Percentiles rank a stretch among this genome's conserved stretches.
Evolutionary conservation across 2,888 invertebrate genomes (phyloP).

Genomic region (Drosophila limbata): DNA sequence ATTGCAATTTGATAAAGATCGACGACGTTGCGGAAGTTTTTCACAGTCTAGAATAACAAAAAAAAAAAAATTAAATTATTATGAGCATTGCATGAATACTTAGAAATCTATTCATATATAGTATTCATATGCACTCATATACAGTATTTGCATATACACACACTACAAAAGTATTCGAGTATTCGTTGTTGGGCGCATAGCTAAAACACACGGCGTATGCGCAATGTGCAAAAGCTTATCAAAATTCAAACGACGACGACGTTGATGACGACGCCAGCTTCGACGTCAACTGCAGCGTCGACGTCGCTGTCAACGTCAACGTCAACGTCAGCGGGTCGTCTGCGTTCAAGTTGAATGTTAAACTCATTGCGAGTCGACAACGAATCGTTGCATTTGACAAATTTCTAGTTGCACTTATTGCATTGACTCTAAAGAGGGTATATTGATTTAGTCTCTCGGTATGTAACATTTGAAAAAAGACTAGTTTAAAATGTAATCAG

Average conservation of each 20-base stretch:
- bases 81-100: slow-evolving; percentile 61
- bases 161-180: not conserved
- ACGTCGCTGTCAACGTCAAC: slow-evolving; percentile 7
- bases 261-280: slow-evolving; percentile 9
- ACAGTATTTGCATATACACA: not conserved
- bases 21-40: slow-evolving; percentile 63
- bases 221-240: slow-evolving; percentile 72
- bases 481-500: not conserved
- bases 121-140: not conserved
- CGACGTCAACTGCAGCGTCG: not conserved
- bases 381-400: slow-evolving; percentile 43
- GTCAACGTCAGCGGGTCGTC: slow-evolving; percentile 59
- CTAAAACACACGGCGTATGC: slow-evolving; percentile 61
- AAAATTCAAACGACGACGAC: slow-evolving; percentile 51
- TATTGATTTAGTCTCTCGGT: not conserved
- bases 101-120: slow-evolving; percentile 26
- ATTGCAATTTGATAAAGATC: slow-evolving; percentile 80
- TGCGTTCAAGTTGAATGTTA: slow-evolving; percentile 83
- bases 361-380: slow-evolving; percentile 41
- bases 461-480: not conserved
- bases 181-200: slow-evolving; percentile 10
- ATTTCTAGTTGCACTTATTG: slow-evolving; percentile 18
- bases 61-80: slow-evolving; percentile 39
- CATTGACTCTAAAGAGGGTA: slow-evolving; percentile 4
- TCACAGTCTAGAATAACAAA: slow-evolving; percentile 62